These are phyloP conservation scores for Halcyon chelicuti DNA, from an alignment of 2,797 vertebrate species.

Conservation along the genomic window DNA sequence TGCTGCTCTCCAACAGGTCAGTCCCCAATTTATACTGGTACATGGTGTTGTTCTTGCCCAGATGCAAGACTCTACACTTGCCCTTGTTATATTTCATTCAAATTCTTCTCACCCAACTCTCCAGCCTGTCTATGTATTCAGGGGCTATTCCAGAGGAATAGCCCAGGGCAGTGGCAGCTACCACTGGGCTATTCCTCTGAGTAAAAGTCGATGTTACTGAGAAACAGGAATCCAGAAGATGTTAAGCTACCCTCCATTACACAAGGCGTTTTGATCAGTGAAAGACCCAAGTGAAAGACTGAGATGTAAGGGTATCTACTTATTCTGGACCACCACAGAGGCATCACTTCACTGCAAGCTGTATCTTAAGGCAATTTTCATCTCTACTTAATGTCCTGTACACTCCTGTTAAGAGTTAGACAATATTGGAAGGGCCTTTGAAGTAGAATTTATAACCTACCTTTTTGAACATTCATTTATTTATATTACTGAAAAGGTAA, in stretches of 20 bases:
- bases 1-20: no score
- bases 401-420: neutral
- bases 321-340: neutral
- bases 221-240: neutral
- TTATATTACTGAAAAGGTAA: neutral
- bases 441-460: neutral
- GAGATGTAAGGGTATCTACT: neutral
- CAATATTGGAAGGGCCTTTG: neutral
- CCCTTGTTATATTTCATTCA: no score
- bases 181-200: neutral
- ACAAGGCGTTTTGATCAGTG: neutral
- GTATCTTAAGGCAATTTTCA: neutral
- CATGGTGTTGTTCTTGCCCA: no score
- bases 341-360: neutral
- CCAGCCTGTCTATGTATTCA: no score
- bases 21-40: no score
- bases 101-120: no score
- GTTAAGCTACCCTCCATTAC: neutral
- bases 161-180: neutral
- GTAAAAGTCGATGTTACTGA: neutral
- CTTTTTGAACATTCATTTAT: neutral
- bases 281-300: neutral
- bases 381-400: neutral
- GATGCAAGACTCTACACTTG: no score
- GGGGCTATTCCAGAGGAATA: neutral